Conservation (phyloP, 2,888 invertebrate genomes). For the Eupithecia inturbata region DNA sequence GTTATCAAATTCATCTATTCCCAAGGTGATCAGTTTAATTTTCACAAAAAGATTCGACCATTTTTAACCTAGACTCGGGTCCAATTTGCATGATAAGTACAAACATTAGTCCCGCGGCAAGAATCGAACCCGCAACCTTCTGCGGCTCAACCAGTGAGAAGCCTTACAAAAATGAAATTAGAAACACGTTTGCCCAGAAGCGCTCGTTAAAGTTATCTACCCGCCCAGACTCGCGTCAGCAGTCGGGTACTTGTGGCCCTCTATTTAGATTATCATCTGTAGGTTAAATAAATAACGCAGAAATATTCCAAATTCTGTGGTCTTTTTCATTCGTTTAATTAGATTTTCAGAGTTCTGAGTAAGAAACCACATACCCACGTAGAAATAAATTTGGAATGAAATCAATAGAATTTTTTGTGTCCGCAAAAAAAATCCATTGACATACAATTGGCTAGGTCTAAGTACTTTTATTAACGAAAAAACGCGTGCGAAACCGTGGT, state of each 20-base stretch:
- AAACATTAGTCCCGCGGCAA: background rate
- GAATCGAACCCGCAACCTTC: background rate
- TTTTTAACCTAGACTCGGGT: background rate
- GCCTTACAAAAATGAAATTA: conserved; percentile 13
- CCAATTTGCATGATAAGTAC: background rate
- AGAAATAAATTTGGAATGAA: too few species aligned
- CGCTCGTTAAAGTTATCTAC: conserved; percentile 26
- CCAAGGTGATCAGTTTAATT: too few species aligned
- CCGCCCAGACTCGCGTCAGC: conserved; percentile 26
- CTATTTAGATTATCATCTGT: conserved; percentile 8
- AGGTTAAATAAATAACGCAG: background rate
- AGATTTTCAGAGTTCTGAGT: background rate
- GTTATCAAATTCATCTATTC: background rate
- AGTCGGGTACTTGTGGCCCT: conserved; percentile 1
- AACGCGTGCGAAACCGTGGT: too few species aligned
- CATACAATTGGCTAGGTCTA: background rate
- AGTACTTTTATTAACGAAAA: background rate
- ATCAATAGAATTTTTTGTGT: too few species aligned
- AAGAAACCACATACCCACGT: too few species aligned
- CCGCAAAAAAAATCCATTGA: too few species aligned
- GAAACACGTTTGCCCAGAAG: conserved; percentile 9
- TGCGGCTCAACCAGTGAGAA: background rate
- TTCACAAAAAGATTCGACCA: too few species aligned
- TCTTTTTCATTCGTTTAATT: background rate
- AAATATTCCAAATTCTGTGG: background rate